A percentile compares a stretch with the other conserved stretches of the same genome.
phyloP scores from a whole-genome alignment of 1,140 invertebrate genomes.

The Cylas formicarius region DNA sequence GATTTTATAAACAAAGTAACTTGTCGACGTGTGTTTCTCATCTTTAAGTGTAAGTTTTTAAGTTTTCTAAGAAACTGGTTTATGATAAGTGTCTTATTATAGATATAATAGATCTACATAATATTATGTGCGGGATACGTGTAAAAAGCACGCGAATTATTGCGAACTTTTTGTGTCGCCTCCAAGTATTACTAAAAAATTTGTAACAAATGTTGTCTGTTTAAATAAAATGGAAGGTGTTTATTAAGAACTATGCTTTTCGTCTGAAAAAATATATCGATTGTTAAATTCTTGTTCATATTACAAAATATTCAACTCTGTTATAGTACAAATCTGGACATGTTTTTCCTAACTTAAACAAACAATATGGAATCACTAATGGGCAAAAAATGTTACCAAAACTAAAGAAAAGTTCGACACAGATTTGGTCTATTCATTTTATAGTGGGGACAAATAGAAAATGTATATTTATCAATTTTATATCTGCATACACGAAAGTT shows the following conservation, averaged over 20 bases:
- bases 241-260: conserved; percentile 14
- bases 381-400: no score
- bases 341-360: background rate
- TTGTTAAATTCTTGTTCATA: conserved; percentile 13
- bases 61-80: conserved; percentile 8
- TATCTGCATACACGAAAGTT: no score
- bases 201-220: conserved; percentile 21
- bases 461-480: no score
- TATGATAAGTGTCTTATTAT: conserved; percentile 21
- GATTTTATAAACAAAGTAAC: no score
- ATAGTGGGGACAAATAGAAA: no score
- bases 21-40: no score
- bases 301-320: background rate
- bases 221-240: conserved; percentile 17
- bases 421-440: no score
- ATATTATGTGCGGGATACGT: conserved; percentile 3
- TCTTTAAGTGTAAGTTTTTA: conserved; percentile 3
- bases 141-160: conserved; percentile 7
- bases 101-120: conserved; percentile 13
- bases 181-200: conserved; percentile 18
- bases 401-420: no score
- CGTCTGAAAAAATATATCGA: conserved; percentile 5
- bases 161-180: conserved; percentile 12
- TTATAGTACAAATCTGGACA: background rate
- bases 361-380: no score